Evolutionary conservation across 2,113 vertebrate genomes (phyloP).

Genomic region (Erinaceus europaeus): DNA sequence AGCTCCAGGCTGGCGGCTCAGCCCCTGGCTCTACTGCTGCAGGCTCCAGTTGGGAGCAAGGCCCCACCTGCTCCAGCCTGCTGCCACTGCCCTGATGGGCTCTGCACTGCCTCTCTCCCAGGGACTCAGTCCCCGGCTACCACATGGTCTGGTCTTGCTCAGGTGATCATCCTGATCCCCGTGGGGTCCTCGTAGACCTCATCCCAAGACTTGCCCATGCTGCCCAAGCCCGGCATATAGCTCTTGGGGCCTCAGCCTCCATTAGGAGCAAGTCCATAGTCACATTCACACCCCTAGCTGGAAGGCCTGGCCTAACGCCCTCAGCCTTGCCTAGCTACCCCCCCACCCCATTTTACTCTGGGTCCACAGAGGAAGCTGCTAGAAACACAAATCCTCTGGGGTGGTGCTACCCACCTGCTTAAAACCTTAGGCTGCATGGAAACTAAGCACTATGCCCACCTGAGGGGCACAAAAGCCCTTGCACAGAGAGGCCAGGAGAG

Average conservation of each 20-base stretch:
- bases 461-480: too few relatives aligned
- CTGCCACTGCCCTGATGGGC: too few relatives aligned
- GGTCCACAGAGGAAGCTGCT: background rate
- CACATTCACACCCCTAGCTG: too few relatives aligned
- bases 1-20: too few relatives aligned
- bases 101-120: background rate
- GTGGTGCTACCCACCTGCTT: background rate
- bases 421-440: fast-evolving
- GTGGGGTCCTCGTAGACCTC: background rate
- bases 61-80: too few relatives aligned
- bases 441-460: background rate
- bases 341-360: fast-evolving
- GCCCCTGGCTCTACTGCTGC: too few relatives aligned
- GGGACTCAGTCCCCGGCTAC: background rate
- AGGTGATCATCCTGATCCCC: background rate
- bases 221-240: too few relatives aligned
- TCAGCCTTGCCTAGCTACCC: background rate
- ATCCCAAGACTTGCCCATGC: background rate
- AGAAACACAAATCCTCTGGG: background rate
- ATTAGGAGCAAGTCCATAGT: background rate
- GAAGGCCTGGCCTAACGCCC: fast-evolving
- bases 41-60: too few relatives aligned
- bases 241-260: background rate
- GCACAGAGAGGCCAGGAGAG: too few relatives aligned
- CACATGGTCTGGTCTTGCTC: background rate